These are phyloP conservation scores for Stenotaenia linearis DNA, from an alignment of 2,888 invertebrate genomes.

Conservation along the genomic window DNA sequence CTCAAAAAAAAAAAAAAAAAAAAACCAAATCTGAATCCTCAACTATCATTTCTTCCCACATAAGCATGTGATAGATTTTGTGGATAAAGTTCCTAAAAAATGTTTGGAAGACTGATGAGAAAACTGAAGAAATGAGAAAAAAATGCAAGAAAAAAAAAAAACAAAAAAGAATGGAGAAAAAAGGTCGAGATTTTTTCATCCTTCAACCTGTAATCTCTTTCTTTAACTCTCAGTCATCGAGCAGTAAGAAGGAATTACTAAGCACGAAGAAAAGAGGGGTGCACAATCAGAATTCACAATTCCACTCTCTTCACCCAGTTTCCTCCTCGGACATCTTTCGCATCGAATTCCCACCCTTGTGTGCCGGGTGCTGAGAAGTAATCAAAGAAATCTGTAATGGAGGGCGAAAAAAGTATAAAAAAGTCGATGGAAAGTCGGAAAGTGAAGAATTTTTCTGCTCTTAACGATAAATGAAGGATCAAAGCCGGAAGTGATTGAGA, in stretches of 20 bases:
- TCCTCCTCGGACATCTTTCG: slow-evolving; percentile 22
- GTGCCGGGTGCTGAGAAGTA: slow-evolving; percentile 14
- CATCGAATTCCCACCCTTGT: slow-evolving; percentile 16
- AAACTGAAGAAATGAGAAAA: neutral
- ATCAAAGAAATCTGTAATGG: neutral
- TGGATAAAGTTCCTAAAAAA: neutral
- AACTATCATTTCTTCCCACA: neutral
- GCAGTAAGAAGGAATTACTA: slow-evolving; percentile 16
- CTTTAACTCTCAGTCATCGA: slow-evolving; percentile 20
- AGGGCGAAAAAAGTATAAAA: too few relatives aligned
- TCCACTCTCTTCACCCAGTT: slow-evolving; percentile 3
- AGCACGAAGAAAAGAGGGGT: slow-evolving; percentile 3
- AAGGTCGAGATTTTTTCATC: neutral
- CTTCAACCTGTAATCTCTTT: slow-evolving; percentile 8
- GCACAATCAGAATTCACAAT: slow-evolving; percentile 26
- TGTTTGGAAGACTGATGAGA: slow-evolving; percentile 9
- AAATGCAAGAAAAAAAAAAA: neutral
- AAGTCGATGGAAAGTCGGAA: neutral
- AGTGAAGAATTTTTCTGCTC: too few relatives aligned
- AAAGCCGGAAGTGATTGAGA: too few relatives aligned
- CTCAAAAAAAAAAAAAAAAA: neutral
- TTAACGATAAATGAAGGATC: neutral
- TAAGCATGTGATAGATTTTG: neutral
- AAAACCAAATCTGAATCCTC: neutral
- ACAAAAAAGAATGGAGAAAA: neutral